Evolutionary conservation across 2,113 vertebrate genomes (phyloP).

Genomic region (Oostethus manadensis): DNA sequence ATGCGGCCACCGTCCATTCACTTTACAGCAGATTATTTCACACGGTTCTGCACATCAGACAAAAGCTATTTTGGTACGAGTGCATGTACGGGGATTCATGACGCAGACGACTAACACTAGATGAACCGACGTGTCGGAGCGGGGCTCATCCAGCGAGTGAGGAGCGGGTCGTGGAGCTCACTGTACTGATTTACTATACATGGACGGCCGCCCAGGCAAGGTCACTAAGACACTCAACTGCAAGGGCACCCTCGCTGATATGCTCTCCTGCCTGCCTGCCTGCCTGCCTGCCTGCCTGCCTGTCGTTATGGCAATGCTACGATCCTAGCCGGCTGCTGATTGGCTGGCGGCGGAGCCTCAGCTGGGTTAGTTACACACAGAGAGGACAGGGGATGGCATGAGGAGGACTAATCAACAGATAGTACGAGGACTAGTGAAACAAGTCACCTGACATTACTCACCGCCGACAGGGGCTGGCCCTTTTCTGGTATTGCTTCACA

Average conservation of each 20-base stretch:
- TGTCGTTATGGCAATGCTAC: constrained; percentile 49
- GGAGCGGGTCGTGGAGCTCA: constrained; percentile 13
- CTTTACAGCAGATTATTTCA: constrained; percentile 12
- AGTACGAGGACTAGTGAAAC: not conserved
- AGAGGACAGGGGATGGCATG: constrained; percentile 10
- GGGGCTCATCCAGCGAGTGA: not conserved
- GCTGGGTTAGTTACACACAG: constrained; percentile 63
- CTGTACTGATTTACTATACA: constrained; percentile 40
- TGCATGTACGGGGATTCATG: not conserved
- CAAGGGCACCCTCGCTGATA: constrained; percentile 48
- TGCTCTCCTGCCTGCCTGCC: constrained; percentile 17
- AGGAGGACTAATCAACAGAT: constrained; percentile 1
- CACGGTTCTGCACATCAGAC: constrained; percentile 6
- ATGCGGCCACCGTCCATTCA: constrained; percentile 18
- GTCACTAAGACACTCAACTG: constrained; percentile 51
- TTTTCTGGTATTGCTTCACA: too few relatives aligned
- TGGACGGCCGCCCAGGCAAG: constrained; percentile 43
- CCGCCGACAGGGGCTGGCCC: too few relatives aligned
- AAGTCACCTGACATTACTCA: too few relatives aligned
- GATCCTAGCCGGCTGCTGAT: constrained; percentile 29
- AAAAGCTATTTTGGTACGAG: not conserved
- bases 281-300: too few relatives aligned
- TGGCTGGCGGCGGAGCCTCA: constrained; percentile 50
- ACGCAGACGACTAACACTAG: not conserved
- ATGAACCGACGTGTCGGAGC: not conserved